Conservation (phyloP, 2,888 invertebrate species). For the Sarcophaga variegata region DNA sequence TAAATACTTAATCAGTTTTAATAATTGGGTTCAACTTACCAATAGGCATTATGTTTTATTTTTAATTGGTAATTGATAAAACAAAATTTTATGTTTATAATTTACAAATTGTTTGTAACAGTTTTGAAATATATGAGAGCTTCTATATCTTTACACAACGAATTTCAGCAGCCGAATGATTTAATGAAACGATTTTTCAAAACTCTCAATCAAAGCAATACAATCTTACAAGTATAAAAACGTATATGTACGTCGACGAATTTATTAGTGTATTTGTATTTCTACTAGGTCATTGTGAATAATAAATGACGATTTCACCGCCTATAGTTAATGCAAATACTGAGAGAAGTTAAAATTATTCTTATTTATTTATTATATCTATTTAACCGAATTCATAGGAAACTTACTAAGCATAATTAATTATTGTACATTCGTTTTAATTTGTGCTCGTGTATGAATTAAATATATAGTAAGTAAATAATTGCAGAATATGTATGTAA, state of each 20-base stretch:
- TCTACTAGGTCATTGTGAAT: neutral
- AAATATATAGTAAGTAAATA: too few relatives aligned
- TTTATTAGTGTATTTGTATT: neutral
- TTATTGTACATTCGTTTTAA: too few relatives aligned
- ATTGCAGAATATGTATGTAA: too few relatives aligned
- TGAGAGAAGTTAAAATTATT: too few relatives aligned
- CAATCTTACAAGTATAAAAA: neutral
- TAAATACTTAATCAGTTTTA: neutral
- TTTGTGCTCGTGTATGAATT: too few relatives aligned
- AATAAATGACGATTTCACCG: neutral
- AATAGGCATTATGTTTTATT: slow-evolving; percentile 42
- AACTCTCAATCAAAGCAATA: slow-evolving; percentile 33
- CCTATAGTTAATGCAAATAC: neutral
- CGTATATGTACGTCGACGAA: neutral
- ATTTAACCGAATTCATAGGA: too few relatives aligned
- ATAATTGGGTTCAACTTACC: slow-evolving; percentile 33
- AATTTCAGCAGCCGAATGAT: slow-evolving; percentile 52
- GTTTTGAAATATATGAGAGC: neutral
- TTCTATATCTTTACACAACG: slow-evolving; percentile 39
- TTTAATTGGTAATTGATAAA: neutral
- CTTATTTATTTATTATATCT: too few relatives aligned
- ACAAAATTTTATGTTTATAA: slow-evolving; percentile 15
- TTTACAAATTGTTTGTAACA: slow-evolving; percentile 3
- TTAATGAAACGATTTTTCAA: slow-evolving; percentile 37
- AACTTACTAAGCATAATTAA: too few relatives aligned